Percentiles rank a stretch among this genome's conserved stretches.
Evolutionary conservation across 2,888 invertebrate species (phyloP).

Genomic region (Drosophila hawaiiensis): DNA sequence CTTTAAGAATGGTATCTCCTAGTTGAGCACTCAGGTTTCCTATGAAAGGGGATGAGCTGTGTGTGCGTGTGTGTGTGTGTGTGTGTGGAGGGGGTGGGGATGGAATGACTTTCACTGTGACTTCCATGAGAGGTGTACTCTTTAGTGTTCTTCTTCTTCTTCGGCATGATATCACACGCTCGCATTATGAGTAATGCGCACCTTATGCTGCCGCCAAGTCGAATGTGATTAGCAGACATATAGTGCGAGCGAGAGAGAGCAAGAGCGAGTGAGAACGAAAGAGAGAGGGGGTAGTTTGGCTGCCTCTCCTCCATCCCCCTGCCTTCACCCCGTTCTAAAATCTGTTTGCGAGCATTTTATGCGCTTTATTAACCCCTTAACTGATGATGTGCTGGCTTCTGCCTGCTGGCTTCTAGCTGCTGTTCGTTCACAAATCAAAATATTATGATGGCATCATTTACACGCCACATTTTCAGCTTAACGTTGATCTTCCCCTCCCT

Average conservation of each 20-base stretch:
- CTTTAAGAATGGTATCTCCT: not conserved
- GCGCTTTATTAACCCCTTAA: slow-evolving; percentile 80
- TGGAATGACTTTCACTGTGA: slow-evolving; percentile 7
- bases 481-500: slow-evolving; percentile 55
- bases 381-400: slow-evolving; percentile 63
- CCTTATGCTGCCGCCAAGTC: slow-evolving; percentile 81
- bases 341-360: slow-evolving; percentile 61
- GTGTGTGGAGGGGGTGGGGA: not conserved
- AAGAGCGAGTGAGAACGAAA: too few species aligned
- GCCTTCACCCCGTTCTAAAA: slow-evolving; percentile 24
- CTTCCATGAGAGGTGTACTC: slow-evolving; percentile 29
- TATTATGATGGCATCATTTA: slow-evolving; percentile 83
- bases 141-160: slow-evolving; percentile 5
- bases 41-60: slow-evolving; percentile 3
- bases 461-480: slow-evolving; percentile 81
- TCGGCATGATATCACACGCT: slow-evolving; percentile 65
- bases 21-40: not conserved
- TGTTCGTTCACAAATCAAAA: slow-evolving; percentile 73
- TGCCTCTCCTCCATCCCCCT: not conserved
- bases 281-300: slow-evolving; percentile 2
- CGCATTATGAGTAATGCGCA: slow-evolving; percentile 81
- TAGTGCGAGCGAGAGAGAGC: slow-evolving; percentile 6
- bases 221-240: slow-evolving; percentile 62
- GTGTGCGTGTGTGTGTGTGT: too few species aligned
- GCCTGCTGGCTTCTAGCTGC: slow-evolving; percentile 35